Evolutionary conservation across 2,797 vertebrate species (phyloP).

Genomic region (Psittacula echo): DNA sequence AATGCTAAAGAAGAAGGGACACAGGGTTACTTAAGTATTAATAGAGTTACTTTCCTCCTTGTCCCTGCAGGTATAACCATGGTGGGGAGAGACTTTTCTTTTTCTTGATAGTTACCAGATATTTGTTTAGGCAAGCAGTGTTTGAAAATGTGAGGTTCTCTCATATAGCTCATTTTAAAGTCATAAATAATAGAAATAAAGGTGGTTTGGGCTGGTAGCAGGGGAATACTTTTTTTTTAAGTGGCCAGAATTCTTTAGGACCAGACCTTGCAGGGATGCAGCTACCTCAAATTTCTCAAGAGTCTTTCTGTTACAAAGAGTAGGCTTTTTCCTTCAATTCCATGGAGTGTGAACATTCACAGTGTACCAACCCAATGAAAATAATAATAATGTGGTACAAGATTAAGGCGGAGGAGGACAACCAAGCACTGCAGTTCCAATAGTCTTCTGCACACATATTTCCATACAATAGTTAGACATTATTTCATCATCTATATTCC

Average conservation of each 20-base stretch:
- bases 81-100: neutral
- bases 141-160: neutral
- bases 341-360: neutral
- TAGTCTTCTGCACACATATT: neutral
- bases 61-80: neutral
- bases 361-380: neutral
- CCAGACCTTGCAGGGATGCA: neutral
- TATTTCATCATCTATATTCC: slow-evolving; percentile 38
- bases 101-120: neutral
- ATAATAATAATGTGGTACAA: neutral
- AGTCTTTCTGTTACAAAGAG: neutral
- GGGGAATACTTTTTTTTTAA: neutral
- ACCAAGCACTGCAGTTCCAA: neutral
- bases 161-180: neutral
- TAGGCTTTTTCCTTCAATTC: neutral
- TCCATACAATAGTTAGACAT: neutral
- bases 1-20: neutral
- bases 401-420: neutral
- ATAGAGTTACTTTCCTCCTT: neutral
- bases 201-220: neutral
- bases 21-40: neutral
- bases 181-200: neutral
- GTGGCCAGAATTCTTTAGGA: neutral
- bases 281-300: neutral
- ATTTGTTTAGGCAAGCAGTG: neutral